A percentile compares a stretch with the other conserved stretches of the same genome.
These are phyloP conservation scores for Erebia ligea DNA, from an alignment of 2,888 invertebrate genomes.

Conservation along the genomic window DNA sequence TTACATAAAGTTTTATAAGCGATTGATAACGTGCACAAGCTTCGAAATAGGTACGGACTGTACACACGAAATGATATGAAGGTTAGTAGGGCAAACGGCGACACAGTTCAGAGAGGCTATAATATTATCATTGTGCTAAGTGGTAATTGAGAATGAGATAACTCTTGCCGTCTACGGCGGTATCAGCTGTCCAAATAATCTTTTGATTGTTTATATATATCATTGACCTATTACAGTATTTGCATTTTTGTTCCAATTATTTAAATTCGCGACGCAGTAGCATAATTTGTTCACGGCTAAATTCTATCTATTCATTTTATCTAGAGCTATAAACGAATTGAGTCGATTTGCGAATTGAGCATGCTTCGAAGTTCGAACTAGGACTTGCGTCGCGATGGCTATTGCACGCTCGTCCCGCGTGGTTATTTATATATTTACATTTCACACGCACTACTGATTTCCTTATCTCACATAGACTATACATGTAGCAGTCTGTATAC, in stretches of 20 bases:
- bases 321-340: slow-evolving; percentile 32
- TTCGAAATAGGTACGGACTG: slow-evolving; percentile 29
- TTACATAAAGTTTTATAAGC: slow-evolving; percentile 36
- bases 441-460: slow-evolving; percentile 34
- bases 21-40: slow-evolving; percentile 29
- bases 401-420: slow-evolving; percentile 30
- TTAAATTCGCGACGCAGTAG: slow-evolving; percentile 1
- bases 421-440: slow-evolving; percentile 30
- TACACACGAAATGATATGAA: slow-evolving; percentile 50
- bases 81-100: slow-evolving; percentile 64
- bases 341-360: slow-evolving; percentile 16
- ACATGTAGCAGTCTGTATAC: background rate
- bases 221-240: slow-evolving; percentile 66
- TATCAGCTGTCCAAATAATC: slow-evolving; percentile 50
- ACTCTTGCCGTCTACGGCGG: slow-evolving; percentile 50
- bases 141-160: slow-evolving; percentile 48
- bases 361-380: slow-evolving; percentile 15
- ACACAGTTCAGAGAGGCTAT: slow-evolving; percentile 39
- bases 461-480: slow-evolving; percentile 31
- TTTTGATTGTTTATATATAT: slow-evolving; percentile 48
- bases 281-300: slow-evolving; percentile 12
- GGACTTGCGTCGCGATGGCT: slow-evolving; percentile 14
- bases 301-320: slow-evolving; percentile 34
- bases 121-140: slow-evolving; percentile 30
- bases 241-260: background rate